Evolutionary conservation across 2,797 vertebrate species (phyloP), one percentile per base, ranked within the genome.

Genomic region (Cyclura pinguis): DNA sequence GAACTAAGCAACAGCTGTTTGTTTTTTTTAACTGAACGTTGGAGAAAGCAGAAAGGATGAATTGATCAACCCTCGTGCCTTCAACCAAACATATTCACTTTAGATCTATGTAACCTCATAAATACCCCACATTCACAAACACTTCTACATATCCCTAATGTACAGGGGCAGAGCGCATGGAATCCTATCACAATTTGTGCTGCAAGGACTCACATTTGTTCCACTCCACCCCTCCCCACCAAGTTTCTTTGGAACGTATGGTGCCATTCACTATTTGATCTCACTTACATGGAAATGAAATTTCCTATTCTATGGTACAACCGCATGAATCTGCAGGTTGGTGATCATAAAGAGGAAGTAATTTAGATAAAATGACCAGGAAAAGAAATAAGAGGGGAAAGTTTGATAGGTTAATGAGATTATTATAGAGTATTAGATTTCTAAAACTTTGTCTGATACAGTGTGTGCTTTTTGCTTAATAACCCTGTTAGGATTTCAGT

Each of bases 331-430:
- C 50, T 78, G 14, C 0, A 86, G 50, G 4, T 0, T 24, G 0
- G 24, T 86, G 4, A 84, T 12, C 55, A 10, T 92, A 52, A 76
- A 86, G 90, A 35, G 0, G 42, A 90, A 94, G 92, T 42, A 35
- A 35, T 74, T 83, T 80, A 84, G 52, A 1, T 47, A 55, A 81
- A 1, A 47, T 0, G 16, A 62, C 32, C 76, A 85, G 47, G 10
- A 84, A 72, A 93, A 42, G 77, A 55, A 0, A 59, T 83, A 2
- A 24, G 6, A 27, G 0, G 1, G 47, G 12, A 42, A 32, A 0
- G 13, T 38, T 35, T 47, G 6, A 73, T 2, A 10, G 88, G 82
- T 85, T 82, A 35, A 87, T 29, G 50, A n/a, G 55, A 86, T 80
- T 85, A 42, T 55, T 82, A 69, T 83, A 87, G 81, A 83, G 35